Evolutionary conservation across 2,888 invertebrate species (phyloP).

Genomic region (Baronia brevicornis): DNA sequence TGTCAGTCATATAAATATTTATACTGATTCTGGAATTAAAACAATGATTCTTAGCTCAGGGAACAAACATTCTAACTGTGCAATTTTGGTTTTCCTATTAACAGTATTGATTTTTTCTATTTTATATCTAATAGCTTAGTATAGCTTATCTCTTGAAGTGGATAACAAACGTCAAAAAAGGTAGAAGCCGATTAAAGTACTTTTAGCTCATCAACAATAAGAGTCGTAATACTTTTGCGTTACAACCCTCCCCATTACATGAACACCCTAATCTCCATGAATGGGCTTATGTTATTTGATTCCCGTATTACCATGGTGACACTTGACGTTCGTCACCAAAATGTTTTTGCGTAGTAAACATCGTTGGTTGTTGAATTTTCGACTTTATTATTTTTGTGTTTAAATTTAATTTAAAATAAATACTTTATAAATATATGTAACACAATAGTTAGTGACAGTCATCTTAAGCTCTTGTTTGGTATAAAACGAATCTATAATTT

Average conservation of each 20-base stretch:
- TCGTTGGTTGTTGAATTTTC: conserved; percentile 2
- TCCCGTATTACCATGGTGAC: conserved; percentile 15
- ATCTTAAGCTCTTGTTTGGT: too few relatives aligned
- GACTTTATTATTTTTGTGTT: too few relatives aligned
- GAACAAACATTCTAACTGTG: too few relatives aligned
- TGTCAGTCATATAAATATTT: too few relatives aligned
- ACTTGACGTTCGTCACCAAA: conserved; percentile 8
- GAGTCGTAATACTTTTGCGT: conserved; percentile 20
- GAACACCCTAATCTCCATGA: conserved; percentile 28
- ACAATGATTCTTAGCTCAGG: too few relatives aligned
- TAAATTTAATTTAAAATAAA: too few relatives aligned
- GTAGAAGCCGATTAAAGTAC: neutral
- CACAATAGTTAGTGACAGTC: too few relatives aligned
- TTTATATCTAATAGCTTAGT: neutral
- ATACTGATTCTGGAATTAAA: too few relatives aligned
- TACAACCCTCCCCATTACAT: conserved; percentile 31
- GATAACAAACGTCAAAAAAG: neutral
- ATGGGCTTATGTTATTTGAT: conserved; percentile 34
- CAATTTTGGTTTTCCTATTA: too few relatives aligned
- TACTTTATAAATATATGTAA: too few relatives aligned
- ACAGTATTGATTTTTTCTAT: too few relatives aligned
- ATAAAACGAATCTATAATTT: too few relatives aligned
- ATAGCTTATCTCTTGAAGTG: conserved; percentile 1
- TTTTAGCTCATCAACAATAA: conserved; percentile 12
- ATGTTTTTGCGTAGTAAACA: neutral